phyloP scores from a whole-genome alignment of 2,797 vertebrate genomes.

The Glossophaga mutica region DNA sequence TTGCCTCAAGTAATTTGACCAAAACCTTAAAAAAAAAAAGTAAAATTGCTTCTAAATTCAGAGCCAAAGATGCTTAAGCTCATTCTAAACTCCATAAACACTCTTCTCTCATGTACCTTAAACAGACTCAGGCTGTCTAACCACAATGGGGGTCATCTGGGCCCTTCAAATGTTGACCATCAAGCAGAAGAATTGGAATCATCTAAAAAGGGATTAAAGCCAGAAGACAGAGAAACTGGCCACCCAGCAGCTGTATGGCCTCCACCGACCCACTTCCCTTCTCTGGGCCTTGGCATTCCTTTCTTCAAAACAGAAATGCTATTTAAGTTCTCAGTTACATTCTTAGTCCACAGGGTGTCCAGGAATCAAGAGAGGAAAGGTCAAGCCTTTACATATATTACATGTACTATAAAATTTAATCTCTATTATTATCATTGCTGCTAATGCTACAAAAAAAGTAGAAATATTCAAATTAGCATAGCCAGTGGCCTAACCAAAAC shows the following conservation, averaged over 20 bases:
- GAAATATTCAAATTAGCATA: not conserved
- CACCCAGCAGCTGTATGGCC: not conserved
- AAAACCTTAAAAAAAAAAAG: slow-evolving; percentile 43
- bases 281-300: not conserved
- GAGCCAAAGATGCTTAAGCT: slow-evolving; percentile 30
- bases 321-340: not conserved
- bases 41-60: slow-evolving; percentile 56
- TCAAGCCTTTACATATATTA: not conserved
- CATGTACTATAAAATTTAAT: not conserved
- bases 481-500: not conserved
- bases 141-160: not conserved
- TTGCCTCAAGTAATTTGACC: slow-evolving; percentile 32
- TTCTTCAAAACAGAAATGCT: not conserved
- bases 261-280: not conserved
- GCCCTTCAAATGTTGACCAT: not conserved
- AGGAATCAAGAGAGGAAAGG: not conserved
- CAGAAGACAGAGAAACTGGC: not conserved
- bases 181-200: not conserved
- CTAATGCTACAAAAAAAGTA: not conserved
- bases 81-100: slow-evolving; percentile 28
- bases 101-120: not conserved
- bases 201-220: not conserved
- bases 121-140: not conserved
- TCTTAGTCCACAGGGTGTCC: not conserved
- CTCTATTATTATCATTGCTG: not conserved